Percentiles rank a stretch among this genome's conserved stretches.
Conservation (phyloP, 2,113 vertebrate species). For the Notothenia coriiceps region DNA sequence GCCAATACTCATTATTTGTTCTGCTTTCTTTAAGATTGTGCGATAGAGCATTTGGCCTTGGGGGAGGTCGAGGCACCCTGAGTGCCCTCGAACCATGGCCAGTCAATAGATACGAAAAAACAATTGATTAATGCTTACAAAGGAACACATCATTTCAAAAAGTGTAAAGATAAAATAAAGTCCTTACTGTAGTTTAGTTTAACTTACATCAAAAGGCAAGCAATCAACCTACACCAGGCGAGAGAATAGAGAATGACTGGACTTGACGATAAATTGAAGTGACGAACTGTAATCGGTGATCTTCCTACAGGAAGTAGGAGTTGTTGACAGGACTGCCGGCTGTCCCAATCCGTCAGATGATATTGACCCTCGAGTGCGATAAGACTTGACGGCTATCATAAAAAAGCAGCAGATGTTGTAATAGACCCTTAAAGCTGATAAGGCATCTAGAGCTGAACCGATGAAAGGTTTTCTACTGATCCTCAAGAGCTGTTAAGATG, state of each 20-base stretch:
- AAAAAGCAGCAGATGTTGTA: constrained; percentile 52
- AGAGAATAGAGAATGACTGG: constrained; percentile 1
- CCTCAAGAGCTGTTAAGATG: constrained; percentile 22
- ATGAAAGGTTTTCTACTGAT: constrained; percentile 20
- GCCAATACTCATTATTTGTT: too few species aligned
- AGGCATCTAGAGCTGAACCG: constrained; percentile 3
- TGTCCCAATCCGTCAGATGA: constrained; percentile 40
- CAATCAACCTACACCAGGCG: background rate
- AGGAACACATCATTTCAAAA: background rate
- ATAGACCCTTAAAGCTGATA: constrained; percentile 66
- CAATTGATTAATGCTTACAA: constrained; percentile 5
- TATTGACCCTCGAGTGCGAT: constrained; percentile 56
- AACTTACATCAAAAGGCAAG: background rate
- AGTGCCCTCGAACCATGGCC: too few species aligned
- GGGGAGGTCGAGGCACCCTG: too few species aligned
- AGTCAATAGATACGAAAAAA: background rate
- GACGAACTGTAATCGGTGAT: constrained; percentile 18
- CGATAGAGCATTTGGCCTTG: too few species aligned
- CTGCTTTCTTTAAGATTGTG: too few species aligned
- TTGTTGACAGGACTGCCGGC: constrained; percentile 41
- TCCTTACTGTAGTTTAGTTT: background rate
- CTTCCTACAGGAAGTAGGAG: constrained; percentile 45
- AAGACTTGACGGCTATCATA: constrained; percentile 48
- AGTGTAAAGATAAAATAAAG: background rate
- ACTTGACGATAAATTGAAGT: background rate